Evolutionary conservation across 2,888 invertebrate genomes (phyloP).

Genomic region (Drosophila dives): DNA sequence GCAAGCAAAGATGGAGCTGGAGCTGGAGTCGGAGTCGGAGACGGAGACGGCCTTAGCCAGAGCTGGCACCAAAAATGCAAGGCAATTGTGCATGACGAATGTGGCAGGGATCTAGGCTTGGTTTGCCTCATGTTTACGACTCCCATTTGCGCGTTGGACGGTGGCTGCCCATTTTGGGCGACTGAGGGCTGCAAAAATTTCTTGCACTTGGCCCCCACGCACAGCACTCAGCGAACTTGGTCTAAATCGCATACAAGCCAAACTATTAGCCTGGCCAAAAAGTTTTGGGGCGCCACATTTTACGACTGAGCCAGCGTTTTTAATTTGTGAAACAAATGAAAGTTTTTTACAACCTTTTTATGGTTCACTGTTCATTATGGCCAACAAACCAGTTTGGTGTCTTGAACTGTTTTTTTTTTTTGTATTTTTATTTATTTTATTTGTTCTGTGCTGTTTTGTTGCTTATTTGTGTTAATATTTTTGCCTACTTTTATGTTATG

Average conservation of each 20-base stretch:
- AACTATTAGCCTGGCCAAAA: conserved; percentile 63
- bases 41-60: conserved; percentile 10
- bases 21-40: conserved; percentile 9
- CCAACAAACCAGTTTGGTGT: conserved; percentile 56
- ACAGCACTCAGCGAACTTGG: conserved; percentile 35
- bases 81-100: conserved; percentile 79
- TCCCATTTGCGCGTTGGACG: conserved; percentile 71
- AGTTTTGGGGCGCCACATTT: conserved; percentile 68
- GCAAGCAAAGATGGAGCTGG: conserved; percentile 32
- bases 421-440: conserved; percentile 8
- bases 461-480: conserved; percentile 69
- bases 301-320: conserved; percentile 64
- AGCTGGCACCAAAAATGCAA: conserved; percentile 53
- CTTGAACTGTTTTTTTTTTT: conserved; percentile 43
- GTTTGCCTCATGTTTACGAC: conserved; percentile 66
- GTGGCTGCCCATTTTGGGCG: conserved; percentile 56
- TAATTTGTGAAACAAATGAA: conserved; percentile 79
- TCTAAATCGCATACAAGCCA: conserved; percentile 61
- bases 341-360: conserved; percentile 80
- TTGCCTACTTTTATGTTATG: conserved; percentile 77
- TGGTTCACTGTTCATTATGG: conserved; percentile 76
- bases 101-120: conserved; percentile 62
- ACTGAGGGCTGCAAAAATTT: conserved; percentile 61
- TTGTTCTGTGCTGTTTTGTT: conserved; percentile 24
- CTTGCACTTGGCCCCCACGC: conserved; percentile 52